Percentiles rank a stretch among this genome's conserved stretches.
Conservation (phyloP, 2,113 vertebrate genomes). For the Rynchops niger region DNA sequence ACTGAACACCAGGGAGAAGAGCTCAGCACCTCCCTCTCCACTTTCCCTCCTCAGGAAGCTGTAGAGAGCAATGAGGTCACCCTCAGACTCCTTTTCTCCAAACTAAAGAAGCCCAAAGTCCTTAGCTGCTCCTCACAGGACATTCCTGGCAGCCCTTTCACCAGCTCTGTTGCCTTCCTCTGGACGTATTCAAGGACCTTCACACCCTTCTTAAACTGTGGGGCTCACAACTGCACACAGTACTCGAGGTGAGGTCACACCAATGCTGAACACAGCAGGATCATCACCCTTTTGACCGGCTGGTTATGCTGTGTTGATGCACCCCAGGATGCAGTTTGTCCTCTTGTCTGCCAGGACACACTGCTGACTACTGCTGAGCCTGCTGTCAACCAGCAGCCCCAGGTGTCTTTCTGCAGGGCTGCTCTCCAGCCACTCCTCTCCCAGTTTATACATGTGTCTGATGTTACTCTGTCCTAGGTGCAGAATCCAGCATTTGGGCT, state of each 20-base stretch:
- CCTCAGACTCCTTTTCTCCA: background rate
- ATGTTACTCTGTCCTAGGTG: background rate
- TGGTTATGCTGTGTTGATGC: background rate
- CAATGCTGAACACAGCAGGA: background rate
- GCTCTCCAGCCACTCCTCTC: background rate
- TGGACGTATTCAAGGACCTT: background rate
- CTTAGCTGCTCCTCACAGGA: background rate
- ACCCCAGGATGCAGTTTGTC: background rate
- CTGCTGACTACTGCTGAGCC: background rate
- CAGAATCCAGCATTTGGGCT: background rate
- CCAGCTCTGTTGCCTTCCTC: background rate
- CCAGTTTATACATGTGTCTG: background rate
- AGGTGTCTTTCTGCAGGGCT: background rate
- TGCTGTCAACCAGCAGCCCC: background rate
- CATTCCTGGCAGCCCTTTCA: background rate
- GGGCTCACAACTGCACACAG: background rate
- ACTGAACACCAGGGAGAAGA: background rate
- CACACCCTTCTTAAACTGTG: background rate
- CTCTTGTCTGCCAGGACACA: background rate
- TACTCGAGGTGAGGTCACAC: background rate
- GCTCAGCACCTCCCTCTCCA: background rate
- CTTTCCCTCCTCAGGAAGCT: background rate
- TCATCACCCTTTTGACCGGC: background rate
- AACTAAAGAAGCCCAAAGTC: background rate
- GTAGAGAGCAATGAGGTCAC: background rate